Evolutionary conservation across 2,797 vertebrate species (phyloP), one percentile per base, ranked within the genome.

Genomic region (Pitangus sulphuratus): DNA sequence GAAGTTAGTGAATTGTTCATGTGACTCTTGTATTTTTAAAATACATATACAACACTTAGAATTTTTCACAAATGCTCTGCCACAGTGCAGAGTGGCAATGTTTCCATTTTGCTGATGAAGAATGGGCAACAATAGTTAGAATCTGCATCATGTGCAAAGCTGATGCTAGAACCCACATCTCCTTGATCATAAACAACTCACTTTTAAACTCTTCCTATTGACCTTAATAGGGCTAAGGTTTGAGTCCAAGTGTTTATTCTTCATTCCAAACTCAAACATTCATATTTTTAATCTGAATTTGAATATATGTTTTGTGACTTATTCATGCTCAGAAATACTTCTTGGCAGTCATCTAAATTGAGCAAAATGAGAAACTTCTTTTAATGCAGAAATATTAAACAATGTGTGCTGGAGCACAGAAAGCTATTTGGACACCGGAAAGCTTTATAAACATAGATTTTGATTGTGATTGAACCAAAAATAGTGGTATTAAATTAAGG

Each of bases 361-460:
- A 97, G 79, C 90, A 96, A 84, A 95, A 86, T 86, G 88, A 93
- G 64, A 93, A 70, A 85, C 88, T 89, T 96, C 85, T 84, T 96
- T 72, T 95, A 97, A 97, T 95, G 94, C 93, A 95, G 89, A 92
- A 94, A 97, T 98, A 95, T 95, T 97, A 94, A 84, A 84, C 93
- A 97, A 92, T 96, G 95, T 78, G 70, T 79, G 85, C 89, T 90
- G 91, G 74, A 92, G 66, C 64, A 80, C 87, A 57, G 89, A 93
- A 97, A 97, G 92, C 96, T 97, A 95, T 97, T 98, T 94, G 95
- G 94, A 95, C 92, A 97, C 89, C 94, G 84, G 96, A 97, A 97
- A 93, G 79, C 90, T 84, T 93, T 96, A 81, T 95, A 97, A 96
- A 95, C 96, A 96, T 64, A 87, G 84, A 95, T 92, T 95, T 95